phyloP scores from a whole-genome alignment of 1,140 invertebrate genomes.

The Lamellibrachia luymesi region DNA sequence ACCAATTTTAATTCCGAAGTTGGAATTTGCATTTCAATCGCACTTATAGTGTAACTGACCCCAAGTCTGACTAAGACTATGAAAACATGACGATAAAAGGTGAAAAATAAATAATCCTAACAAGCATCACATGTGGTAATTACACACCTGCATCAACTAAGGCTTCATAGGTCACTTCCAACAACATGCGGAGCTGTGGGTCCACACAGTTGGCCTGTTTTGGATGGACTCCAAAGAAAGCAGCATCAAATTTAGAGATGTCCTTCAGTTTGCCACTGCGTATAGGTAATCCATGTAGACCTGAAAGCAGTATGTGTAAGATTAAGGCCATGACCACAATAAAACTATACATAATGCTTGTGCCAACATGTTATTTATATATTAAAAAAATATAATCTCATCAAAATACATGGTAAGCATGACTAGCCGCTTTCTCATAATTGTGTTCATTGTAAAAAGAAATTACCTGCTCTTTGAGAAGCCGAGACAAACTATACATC shows the following conservation, averaged over 20 bases:
- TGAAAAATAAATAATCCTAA: neutral
- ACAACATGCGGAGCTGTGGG: slow-evolving; percentile 84
- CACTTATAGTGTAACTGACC: neutral
- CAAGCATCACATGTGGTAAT: neutral
- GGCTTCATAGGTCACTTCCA: slow-evolving; percentile 92
- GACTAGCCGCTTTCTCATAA: neutral
- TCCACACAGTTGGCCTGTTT: slow-evolving; percentile 96
- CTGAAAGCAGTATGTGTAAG: slow-evolving; percentile 42
- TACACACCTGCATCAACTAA: slow-evolving; percentile 85
- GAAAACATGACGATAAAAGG: neutral
- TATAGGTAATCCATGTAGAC: slow-evolving; percentile 77
- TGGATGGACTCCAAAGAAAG: slow-evolving; percentile 89
- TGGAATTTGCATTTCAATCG: too few relatives aligned
- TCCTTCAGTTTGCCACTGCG: slow-evolving; percentile 89
- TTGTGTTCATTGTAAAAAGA: neutral
- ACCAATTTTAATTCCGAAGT: too few relatives aligned
- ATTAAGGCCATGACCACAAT: too few relatives aligned
- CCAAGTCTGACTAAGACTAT: neutral
- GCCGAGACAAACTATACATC: neutral
- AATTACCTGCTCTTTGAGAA: neutral
- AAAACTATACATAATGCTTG: neutral
- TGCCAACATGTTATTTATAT: neutral
- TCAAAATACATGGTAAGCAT: neutral
- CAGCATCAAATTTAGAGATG: slow-evolving; percentile 80
- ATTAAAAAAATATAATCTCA: neutral